Conservation (phyloP, 2,113 vertebrate genomes). For the Dasyprocta punctata region DNA sequence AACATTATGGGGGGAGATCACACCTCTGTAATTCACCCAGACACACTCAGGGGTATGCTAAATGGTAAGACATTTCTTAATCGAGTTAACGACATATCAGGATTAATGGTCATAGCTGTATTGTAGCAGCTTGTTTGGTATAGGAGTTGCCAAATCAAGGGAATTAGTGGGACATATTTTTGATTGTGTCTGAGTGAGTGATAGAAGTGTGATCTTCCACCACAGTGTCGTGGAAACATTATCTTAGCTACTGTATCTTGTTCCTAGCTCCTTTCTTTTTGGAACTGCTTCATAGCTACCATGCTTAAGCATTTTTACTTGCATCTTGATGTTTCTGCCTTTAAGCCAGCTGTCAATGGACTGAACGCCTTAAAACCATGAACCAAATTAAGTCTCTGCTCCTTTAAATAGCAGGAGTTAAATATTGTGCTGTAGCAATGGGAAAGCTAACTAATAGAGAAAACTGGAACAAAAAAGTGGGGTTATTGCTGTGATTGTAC, state of each 20-base stretch:
- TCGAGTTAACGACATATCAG: background rate
- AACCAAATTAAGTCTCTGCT: background rate
- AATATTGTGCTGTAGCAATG: background rate
- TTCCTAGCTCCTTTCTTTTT: background rate
- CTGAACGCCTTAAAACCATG: background rate
- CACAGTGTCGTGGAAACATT: background rate
- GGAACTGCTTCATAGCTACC: background rate
- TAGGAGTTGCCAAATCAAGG: background rate
- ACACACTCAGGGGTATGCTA: background rate
- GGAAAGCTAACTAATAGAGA: background rate
- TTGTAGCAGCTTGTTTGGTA: background rate
- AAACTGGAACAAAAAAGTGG: background rate
- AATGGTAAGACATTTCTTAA: background rate
- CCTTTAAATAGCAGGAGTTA: background rate
- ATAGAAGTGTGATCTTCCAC: background rate
- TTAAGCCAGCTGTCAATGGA: background rate
- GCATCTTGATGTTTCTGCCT: background rate
- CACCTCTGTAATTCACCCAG: background rate
- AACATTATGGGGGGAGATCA: background rate
- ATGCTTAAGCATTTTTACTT: too few relatives aligned
- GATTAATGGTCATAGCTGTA: background rate
- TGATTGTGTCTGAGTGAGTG: background rate
- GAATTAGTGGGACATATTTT: background rate
- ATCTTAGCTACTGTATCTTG: background rate
- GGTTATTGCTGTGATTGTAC: background rate